phyloP scores from a whole-genome alignment of 2,888 invertebrate genomes.

The Scelioninae gen. 1 region DNA sequence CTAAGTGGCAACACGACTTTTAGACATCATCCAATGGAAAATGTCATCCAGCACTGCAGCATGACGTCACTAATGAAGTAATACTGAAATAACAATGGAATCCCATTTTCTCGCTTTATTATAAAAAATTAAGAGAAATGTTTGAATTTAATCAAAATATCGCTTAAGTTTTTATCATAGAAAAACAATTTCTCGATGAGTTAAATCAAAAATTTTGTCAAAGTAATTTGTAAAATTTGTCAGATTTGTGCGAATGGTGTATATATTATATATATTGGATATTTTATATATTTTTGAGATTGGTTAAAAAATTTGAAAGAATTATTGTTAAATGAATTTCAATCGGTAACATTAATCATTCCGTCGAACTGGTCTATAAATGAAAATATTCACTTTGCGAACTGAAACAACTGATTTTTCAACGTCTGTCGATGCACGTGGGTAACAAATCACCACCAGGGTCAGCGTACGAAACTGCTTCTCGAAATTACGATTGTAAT shows the following conservation, averaged over 20 bases:
- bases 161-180: too few species aligned
- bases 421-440: conserved; percentile 5
- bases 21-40: conserved; percentile 38
- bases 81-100: background rate
- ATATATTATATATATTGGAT: too few species aligned
- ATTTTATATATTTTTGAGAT: too few species aligned
- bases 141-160: background rate
- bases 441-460: conserved; percentile 38
- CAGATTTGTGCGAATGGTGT: too few species aligned
- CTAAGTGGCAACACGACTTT: conserved; percentile 52
- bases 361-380: background rate
- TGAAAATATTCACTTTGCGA: background rate
- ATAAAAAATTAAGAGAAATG: conserved; percentile 2
- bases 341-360: background rate
- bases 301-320: too few species aligned
- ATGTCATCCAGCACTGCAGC: conserved; percentile 22
- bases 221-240: too few species aligned
- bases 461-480: conserved; percentile 9
- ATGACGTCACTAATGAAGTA: conserved; percentile 28
- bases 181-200: too few species aligned
- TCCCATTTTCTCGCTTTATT: background rate
- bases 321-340: background rate
- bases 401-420: conserved; percentile 25
- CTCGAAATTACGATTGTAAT: conserved; percentile 21
- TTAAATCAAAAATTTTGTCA: too few species aligned